Percentiles rank a stretch among this genome's conserved stretches.
These are phyloP conservation scores for Rhynchophorus ferrugineus DNA, from an alignment of 1,140 invertebrate species.

Conservation along the genomic window DNA sequence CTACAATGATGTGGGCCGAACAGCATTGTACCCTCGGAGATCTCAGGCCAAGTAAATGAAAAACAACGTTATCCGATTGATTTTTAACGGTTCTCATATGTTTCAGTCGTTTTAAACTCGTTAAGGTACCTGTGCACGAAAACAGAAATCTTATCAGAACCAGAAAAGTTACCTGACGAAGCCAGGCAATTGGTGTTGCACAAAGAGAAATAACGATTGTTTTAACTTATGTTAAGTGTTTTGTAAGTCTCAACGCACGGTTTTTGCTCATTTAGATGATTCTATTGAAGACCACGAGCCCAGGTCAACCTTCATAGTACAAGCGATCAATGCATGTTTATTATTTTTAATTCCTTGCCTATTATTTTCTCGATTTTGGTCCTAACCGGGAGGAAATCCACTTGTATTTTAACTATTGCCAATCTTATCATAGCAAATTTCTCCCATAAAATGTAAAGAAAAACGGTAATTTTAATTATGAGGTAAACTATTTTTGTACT, in stretches of 20 bases:
- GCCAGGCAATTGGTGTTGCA: conserved; percentile 46
- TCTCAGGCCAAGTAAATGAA: conserved; percentile 74
- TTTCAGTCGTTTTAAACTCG: conserved; percentile 83
- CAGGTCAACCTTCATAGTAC: conserved; percentile 4
- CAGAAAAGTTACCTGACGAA: conserved; percentile 79
- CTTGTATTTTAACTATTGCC: neutral
- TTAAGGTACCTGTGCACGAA: conserved; percentile 82
- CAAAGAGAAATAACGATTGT: conserved; percentile 10
- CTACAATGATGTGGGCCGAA: conserved; percentile 88
- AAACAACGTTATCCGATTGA: neutral
- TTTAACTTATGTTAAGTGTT: neutral
- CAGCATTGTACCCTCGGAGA: conserved; percentile 90
- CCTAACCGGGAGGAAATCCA: neutral
- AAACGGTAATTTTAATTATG: too few relatives aligned
- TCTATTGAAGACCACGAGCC: neutral
- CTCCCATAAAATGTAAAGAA: neutral
- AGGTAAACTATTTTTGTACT: too few relatives aligned
- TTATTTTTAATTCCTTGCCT: conserved; percentile 1
- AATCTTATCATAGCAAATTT: neutral
- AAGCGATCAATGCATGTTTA: conserved; percentile 10
- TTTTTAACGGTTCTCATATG: neutral
- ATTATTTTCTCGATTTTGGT: neutral
- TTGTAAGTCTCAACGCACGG: neutral
- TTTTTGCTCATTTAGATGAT: conserved; percentile 11
- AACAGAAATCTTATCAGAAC: conserved; percentile 87